Percentiles rank a stretch among this genome's conserved stretches.
phyloP scores from a whole-genome alignment of 64 coral and sea anemone species.

The Anthopleura sola region DNA sequence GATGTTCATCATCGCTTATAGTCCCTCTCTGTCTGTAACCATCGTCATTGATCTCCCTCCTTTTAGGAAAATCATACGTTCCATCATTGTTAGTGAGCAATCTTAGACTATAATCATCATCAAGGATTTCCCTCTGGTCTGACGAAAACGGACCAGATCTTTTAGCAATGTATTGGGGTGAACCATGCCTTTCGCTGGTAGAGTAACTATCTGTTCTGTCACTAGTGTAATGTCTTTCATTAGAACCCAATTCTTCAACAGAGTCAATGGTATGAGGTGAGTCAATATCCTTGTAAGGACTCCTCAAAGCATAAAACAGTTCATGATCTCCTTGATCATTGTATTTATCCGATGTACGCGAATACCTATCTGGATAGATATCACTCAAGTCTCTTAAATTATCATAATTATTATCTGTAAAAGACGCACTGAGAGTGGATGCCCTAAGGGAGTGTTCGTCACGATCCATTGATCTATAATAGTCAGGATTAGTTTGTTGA shows the following conservation, averaged over 20 bases:
- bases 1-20: background rate
- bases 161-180: background rate
- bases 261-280: background rate
- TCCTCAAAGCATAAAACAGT: background rate
- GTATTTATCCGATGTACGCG: background rate
- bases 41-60: background rate
- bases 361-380: background rate
- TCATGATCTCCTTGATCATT: background rate
- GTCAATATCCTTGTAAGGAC: conserved; percentile 6
- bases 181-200: background rate
- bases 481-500: background rate
- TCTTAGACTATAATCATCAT: background rate
- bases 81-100: no score
- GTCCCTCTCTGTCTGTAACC: background rate
- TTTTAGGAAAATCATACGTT: background rate
- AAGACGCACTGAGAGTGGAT: background rate
- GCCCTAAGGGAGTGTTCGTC: background rate
- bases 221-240: background rate
- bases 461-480: background rate
- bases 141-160: background rate
- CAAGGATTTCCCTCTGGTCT: background rate
- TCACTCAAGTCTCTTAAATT: background rate
- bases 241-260: background rate
- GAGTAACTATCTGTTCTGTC: background rate
- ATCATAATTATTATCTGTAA: background rate